Conservation (phyloP, 2,797 vertebrate genomes). For the Remorina albescens region DNA sequence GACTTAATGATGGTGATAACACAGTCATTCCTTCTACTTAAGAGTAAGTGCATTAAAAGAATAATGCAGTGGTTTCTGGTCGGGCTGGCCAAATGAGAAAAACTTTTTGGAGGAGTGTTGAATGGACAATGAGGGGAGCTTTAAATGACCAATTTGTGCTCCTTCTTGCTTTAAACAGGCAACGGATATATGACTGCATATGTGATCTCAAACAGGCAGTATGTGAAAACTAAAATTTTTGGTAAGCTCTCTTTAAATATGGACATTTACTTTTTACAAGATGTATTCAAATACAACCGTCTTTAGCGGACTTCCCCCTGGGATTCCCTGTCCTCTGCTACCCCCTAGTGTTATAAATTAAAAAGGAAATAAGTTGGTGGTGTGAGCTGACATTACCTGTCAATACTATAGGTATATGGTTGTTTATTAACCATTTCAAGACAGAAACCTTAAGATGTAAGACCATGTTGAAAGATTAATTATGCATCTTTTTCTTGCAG, state of each 20-base stretch:
- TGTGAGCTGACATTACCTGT: not conserved
- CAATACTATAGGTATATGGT: not conserved
- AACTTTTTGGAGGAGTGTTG: not conserved
- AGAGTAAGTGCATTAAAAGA: not conserved
- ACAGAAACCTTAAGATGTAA: too few relatives aligned
- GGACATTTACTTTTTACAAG: not conserved
- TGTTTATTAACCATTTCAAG: too few relatives aligned
- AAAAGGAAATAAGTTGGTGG: not conserved
- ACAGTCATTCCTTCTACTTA: not conserved
- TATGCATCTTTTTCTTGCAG: not conserved
- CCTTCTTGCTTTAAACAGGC: not conserved
- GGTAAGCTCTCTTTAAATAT: not conserved
- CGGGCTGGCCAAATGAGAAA: not conserved
- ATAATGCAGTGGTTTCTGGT: not conserved
- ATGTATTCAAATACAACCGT: not conserved
- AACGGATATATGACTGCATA: not conserved
- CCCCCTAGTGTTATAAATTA: slow-evolving; percentile 39
- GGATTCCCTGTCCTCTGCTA: slow-evolving; percentile 41
- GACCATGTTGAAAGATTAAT: too few relatives aligned
- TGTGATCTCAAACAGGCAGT: not conserved
- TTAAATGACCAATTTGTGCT: not conserved
- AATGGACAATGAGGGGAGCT: not conserved
- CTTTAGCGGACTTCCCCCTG: not conserved
- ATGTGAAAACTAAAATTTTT: not conserved
- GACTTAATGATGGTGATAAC: not conserved